These are phyloP conservation scores for Scaptomyza flava DNA, from an alignment of 2,888 invertebrate species.

Conservation along the genomic window DNA sequence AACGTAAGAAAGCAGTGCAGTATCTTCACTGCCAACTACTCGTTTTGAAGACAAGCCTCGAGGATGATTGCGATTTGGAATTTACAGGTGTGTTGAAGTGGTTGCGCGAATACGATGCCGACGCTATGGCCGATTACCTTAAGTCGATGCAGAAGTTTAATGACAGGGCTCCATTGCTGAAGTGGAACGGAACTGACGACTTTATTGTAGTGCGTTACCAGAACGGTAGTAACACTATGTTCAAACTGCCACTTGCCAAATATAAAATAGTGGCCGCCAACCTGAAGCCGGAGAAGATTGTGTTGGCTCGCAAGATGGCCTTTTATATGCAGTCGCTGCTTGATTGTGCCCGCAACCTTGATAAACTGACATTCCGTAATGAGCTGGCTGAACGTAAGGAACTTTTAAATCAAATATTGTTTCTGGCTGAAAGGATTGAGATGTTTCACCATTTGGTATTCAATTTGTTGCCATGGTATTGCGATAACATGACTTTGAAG, in stretches of 20 bases:
- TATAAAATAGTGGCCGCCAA: background rate
- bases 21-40: background rate
- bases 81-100: background rate
- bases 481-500: slow-evolving; percentile 34
- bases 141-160: background rate
- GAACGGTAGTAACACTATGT: background rate
- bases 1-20: background rate
- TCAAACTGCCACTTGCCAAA: background rate
- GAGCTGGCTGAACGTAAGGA: background rate
- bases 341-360: slow-evolving; percentile 10
- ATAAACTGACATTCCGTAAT: slow-evolving; percentile 14
- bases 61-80: background rate
- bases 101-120: background rate
- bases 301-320: background rate
- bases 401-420: slow-evolving; percentile 14
- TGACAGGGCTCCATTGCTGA: background rate
- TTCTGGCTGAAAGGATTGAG: slow-evolving; percentile 29
- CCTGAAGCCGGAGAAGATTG: background rate
- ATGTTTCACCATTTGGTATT: slow-evolving; percentile 40
- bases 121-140: background rate
- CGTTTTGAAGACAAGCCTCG: background rate
- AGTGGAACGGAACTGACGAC: background rate
- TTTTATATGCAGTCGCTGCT: background rate
- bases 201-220: background rate
- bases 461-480: slow-evolving; percentile 39